Conservation (phyloP, 2,797 vertebrate genomes). For the Pseudochaenichthys georgianus region DNA sequence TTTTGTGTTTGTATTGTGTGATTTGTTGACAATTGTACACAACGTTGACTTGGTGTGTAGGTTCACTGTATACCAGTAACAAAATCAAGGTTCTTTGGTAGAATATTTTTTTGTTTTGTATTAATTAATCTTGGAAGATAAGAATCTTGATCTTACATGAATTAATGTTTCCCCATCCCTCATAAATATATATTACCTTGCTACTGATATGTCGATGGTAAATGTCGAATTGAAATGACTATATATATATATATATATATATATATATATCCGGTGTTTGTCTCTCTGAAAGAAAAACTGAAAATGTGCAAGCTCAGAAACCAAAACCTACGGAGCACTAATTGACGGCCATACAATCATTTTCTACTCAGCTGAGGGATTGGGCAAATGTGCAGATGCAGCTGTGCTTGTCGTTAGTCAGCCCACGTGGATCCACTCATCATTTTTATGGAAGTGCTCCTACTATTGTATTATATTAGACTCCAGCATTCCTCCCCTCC, state of each 20-base stretch:
- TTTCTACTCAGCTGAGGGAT: slow-evolving; percentile 49
- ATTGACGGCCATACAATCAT: slow-evolving; percentile 41
- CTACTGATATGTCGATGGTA: slow-evolving; percentile 26
- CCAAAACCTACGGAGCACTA: slow-evolving; percentile 10
- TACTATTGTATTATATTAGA: slow-evolving; percentile 62
- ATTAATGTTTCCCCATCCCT: too few relatives aligned
- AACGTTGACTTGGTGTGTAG: too few relatives aligned
- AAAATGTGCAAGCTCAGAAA: slow-evolving; percentile 31
- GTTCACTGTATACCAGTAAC: too few relatives aligned
- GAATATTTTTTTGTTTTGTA: too few relatives aligned
- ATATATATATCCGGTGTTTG: slow-evolving; percentile 35
- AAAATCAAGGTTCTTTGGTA: too few relatives aligned
- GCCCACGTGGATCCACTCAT: slow-evolving; percentile 65
- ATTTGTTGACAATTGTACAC: too few relatives aligned
- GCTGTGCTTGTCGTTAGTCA: slow-evolving; percentile 60
- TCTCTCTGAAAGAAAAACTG: slow-evolving; percentile 48
- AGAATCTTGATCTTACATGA: too few relatives aligned
- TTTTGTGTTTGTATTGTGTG: too few relatives aligned
- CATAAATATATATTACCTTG: slow-evolving; percentile 11
- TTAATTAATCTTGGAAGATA: too few relatives aligned
- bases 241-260: background rate
- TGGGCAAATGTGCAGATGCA: slow-evolving; percentile 55
- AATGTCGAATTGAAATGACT: slow-evolving; percentile 31
- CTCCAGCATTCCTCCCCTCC: slow-evolving; percentile 36
- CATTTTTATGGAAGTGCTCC: slow-evolving; percentile 62